Evolutionary conservation across 2,113 vertebrate species (phyloP).

Genomic region (Apistogramma diplotaenia): DNA sequence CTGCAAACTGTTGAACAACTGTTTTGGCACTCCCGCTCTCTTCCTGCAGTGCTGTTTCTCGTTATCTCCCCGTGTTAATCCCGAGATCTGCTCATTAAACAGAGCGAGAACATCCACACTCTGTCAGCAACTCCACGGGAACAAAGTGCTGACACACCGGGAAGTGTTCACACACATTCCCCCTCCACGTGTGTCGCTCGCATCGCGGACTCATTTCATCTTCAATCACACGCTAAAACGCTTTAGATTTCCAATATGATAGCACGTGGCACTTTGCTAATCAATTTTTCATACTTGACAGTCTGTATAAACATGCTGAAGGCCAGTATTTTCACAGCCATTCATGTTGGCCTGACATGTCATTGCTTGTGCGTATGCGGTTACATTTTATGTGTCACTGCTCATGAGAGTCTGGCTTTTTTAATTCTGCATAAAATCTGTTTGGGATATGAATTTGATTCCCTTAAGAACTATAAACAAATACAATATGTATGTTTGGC

Average conservation of each 20-base stretch:
- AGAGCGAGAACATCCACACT: conserved; percentile 47
- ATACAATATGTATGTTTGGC: conserved; percentile 29
- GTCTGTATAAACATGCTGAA: conserved; percentile 4
- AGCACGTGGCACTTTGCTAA: conserved; percentile 23
- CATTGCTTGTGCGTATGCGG: not conserved
- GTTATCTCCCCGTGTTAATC: conserved; percentile 54
- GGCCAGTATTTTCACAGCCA: conserved; percentile 1
- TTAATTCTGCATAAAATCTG: conserved; percentile 8
- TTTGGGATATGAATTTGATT: not conserved
- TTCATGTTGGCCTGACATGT: not conserved
- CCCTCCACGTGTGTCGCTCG: not conserved
- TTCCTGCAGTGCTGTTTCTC: conserved; percentile 34
- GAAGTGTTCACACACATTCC: not conserved
- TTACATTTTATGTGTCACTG: not conserved
- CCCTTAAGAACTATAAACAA: conserved; percentile 3
- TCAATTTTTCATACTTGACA: conserved; percentile 46
- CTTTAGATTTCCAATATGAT: conserved; percentile 29
- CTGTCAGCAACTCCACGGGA: conserved; percentile 53
- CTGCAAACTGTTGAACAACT: conserved; percentile 19
- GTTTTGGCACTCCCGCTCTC: conserved; percentile 20
- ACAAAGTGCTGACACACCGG: conserved; percentile 20
- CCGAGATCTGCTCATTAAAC: conserved; percentile 54
- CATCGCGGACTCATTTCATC: conserved; percentile 2
- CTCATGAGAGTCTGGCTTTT: not conserved
- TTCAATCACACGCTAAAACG: conserved; percentile 8